Percentiles rank a stretch among this genome's conserved stretches.
Conservation (phyloP, 1,140 invertebrate genomes). For the Neodiprion fabricii region DNA sequence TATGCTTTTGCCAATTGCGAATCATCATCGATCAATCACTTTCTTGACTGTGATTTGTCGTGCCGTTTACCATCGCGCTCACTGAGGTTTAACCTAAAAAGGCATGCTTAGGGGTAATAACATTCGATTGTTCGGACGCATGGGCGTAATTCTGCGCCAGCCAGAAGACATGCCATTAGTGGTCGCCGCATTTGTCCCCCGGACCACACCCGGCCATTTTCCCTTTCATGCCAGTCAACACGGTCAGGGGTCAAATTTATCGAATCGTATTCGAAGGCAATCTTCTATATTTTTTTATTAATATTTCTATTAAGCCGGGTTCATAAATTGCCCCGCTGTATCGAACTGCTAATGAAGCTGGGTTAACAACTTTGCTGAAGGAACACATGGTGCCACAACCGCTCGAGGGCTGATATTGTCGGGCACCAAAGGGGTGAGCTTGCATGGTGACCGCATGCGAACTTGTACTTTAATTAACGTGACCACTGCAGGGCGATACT, state of each 20-base stretch:
- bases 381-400: neutral
- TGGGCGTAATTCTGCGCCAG: too few species aligned
- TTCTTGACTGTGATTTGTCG: too few species aligned
- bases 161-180: too few species aligned
- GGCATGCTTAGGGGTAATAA: too few species aligned
- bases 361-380: conserved; percentile 9
- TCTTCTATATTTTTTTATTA: neutral
- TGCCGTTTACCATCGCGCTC: too few species aligned
- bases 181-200: too few species aligned
- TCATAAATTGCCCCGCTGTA: neutral
- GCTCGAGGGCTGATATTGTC: conserved; percentile 6
- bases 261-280: neutral
- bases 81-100: too few species aligned
- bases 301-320: neutral
- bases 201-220: too few species aligned
- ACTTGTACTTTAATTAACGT: neutral
- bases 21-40: too few species aligned
- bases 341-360: conserved; percentile 10
- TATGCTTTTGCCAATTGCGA: too few species aligned
- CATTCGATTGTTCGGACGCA: too few species aligned
- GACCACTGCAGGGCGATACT: neutral
- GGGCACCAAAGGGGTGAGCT: neutral
- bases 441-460: conserved; percentile 7
- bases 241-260: conserved; percentile 1
- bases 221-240: neutral